phyloP scores from a whole-genome alignment of 2,113 vertebrate genomes.

The Pristiophorus japonicus region DNA sequence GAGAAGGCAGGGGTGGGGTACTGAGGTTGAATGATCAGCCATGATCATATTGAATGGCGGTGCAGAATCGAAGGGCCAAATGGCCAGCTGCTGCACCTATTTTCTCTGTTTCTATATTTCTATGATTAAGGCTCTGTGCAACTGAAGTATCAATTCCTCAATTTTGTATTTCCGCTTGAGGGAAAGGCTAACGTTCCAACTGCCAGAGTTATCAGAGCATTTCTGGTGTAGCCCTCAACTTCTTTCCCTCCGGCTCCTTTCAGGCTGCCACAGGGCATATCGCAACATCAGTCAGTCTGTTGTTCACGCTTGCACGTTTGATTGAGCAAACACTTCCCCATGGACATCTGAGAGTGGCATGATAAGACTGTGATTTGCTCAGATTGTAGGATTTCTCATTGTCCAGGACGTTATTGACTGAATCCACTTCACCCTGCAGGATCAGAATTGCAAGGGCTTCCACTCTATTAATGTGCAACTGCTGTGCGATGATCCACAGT shows the following conservation, averaged over 20 bases:
- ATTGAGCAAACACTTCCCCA: neutral
- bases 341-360: neutral
- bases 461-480: neutral
- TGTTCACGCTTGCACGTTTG: neutral
- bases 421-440: neutral
- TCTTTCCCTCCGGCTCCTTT: neutral
- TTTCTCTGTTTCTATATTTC: too few relatives aligned
- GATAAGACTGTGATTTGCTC: neutral
- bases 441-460: neutral
- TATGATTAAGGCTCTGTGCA: neutral
- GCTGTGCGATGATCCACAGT: neutral
- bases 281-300: neutral
- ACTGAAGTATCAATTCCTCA: neutral
- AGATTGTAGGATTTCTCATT: neutral
- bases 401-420: neutral
- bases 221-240: neutral
- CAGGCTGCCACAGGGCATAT: neutral
- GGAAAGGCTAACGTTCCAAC: neutral
- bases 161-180: neutral
- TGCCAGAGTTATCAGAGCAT: neutral
- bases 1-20: too few relatives aligned
- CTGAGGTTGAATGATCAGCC: too few relatives aligned
- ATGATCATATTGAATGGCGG: too few relatives aligned
- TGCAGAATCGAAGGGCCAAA: too few relatives aligned
- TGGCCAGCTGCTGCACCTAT: too few relatives aligned